Percentiles rank a stretch among this genome's conserved stretches.
Conservation (phyloP, 2,113 vertebrate species). For the Forbesichthys agassizii region DNA sequence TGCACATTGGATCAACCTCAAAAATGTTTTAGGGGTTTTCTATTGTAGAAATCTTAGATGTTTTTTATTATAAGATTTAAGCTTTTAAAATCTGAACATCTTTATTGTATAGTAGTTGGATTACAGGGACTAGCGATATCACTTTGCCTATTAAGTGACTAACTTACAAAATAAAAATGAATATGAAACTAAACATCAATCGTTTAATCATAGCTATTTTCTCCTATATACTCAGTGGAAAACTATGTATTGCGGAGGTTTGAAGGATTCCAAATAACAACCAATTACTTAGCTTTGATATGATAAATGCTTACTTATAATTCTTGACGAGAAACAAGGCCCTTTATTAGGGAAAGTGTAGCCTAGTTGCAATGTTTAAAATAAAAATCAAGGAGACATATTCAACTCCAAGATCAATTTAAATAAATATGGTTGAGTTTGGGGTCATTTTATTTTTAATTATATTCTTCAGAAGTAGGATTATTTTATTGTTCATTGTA, state of each 20-base stretch:
- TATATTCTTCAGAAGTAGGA: background rate
- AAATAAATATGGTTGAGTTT: background rate
- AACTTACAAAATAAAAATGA: slow-evolving; percentile 25
- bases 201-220: slow-evolving; percentile 66
- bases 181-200: slow-evolving; percentile 49
- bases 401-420: slow-evolving; percentile 37
- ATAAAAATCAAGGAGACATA: too few relatives aligned
- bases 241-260: slow-evolving; percentile 61
- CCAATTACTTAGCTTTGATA: slow-evolving; percentile 43
- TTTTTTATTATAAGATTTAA: slow-evolving; percentile 13
- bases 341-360: background rate
- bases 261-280: slow-evolving; percentile 62
- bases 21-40: slow-evolving; percentile 18
- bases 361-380: too few relatives aligned
- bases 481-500: background rate
- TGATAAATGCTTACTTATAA: background rate
- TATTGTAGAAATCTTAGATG: slow-evolving; percentile 4
- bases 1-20: slow-evolving; percentile 2
- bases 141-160: slow-evolving; percentile 58
- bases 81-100: slow-evolving; percentile 35
- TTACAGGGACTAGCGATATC: slow-evolving; percentile 69
- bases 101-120: slow-evolving; percentile 50
- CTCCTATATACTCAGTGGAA: slow-evolving; percentile 58
- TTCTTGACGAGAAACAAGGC: background rate
- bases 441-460: too few relatives aligned